Conservation (phyloP, 2,888 invertebrate genomes). For the Orthosia cruda region DNA sequence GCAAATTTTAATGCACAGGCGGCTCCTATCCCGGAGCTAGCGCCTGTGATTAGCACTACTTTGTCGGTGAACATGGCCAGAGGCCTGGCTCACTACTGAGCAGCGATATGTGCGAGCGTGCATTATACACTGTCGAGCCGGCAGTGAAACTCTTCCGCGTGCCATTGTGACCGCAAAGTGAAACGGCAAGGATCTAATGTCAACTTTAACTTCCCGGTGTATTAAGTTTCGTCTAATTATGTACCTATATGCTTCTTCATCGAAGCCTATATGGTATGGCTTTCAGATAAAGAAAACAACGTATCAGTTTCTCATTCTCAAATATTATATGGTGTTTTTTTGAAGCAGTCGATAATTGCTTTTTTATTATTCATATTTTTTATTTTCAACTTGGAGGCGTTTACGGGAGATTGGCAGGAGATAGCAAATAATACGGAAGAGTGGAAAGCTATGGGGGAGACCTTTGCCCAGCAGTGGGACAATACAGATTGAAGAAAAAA, state of each 20-base stretch:
- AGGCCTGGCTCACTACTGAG: conserved; percentile 66
- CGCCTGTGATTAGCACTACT: conserved; percentile 86
- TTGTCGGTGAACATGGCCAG: conserved; percentile 82
- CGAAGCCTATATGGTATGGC: too few relatives aligned
- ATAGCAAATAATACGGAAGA: too few relatives aligned
- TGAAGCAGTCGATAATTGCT: too few relatives aligned
- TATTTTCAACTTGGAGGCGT: too few relatives aligned
- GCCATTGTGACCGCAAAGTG: conserved; percentile 70
- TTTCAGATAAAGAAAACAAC: background rate
- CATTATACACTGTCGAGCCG: conserved; percentile 65
- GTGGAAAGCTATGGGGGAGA: too few relatives aligned
- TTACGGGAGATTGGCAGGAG: too few relatives aligned
- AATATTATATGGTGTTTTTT: background rate
- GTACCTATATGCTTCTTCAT: conserved; percentile 17
- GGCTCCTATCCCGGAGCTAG: conserved; percentile 86
- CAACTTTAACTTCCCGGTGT: conserved; percentile 65
- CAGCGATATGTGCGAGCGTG: conserved; percentile 41
- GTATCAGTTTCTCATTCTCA: background rate
- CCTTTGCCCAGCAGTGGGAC: too few relatives aligned
- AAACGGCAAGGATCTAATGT: conserved; percentile 64
- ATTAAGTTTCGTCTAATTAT: conserved; percentile 64
- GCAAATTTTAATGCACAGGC: conserved; percentile 82
- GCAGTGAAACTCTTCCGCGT: conserved; percentile 70
- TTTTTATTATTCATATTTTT: too few relatives aligned
- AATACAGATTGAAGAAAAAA: too few relatives aligned